Evolutionary conservation across 1,140 invertebrate genomes (phyloP), one percentile per base, ranked within the genome.

Genomic region (Heliothis subflexa): DNA sequence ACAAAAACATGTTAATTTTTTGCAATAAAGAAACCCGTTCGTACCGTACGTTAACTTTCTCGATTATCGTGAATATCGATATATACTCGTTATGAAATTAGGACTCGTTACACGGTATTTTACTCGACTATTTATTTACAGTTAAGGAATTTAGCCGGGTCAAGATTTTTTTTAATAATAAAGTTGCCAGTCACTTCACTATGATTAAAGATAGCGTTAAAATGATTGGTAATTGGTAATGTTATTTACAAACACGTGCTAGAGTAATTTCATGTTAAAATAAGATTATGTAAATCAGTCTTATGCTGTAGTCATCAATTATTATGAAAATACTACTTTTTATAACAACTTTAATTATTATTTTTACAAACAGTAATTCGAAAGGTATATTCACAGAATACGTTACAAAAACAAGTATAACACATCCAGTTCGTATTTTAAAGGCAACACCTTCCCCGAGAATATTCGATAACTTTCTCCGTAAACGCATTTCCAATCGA

Each of bases 401-500:
- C 50, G 57, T 28, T 68, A 78, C 68, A 84, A 82, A 83, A 85
- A 85, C 79, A 61, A 7, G 52, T 52, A 40, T 9, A 80, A 25
- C 12, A 64, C 47, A 16, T 82, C 70, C 74, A 80, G 76, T 78
- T 80, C 70, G 75, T 61, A 82, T 78, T 79, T 83, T 68, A 66
- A 73, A 68, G 66, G 64, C 66, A 74, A 82, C 80, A 81, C 79
- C 78, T 78, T 71, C 62, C 52, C 45, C 52, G 50, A 62, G 18
- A 50, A 64, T 70, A 75, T 81, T 71, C 76, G 52, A 81, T 82
- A 79, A 85, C 84, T 85, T 87, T 85, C 84, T 83, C 84, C 74
- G 72, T 78, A 77, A 84, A 83, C 77, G 80, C 74, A 82, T 81
- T 83, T 83, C 76, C 73, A 85, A 83, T 83, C 68, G 74, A 79